phyloP scores from a whole-genome alignment of 2,113 vertebrate species.

The Pituophis catenifer region DNA sequence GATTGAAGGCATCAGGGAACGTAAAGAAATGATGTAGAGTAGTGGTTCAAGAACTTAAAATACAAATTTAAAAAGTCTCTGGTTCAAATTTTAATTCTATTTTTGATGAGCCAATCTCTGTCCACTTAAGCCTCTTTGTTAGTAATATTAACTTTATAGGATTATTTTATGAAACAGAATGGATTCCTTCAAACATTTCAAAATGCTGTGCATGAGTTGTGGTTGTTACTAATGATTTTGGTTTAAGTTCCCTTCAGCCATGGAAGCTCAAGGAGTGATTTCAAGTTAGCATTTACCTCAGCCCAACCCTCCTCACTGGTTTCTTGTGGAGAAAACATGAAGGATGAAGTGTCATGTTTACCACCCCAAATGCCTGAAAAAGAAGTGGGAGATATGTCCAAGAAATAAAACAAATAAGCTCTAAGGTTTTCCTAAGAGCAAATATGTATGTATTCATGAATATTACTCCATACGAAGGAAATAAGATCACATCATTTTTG shows the following conservation, averaged over 20 bases:
- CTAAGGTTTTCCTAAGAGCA: background rate
- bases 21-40: background rate
- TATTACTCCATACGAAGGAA: rapidly evolving
- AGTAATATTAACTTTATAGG: background rate
- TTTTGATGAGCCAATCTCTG: background rate
- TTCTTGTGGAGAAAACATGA: background rate
- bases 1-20: background rate
- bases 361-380: background rate
- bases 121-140: background rate
- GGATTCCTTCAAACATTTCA: background rate
- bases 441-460: too few relatives aligned
- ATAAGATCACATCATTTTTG: background rate
- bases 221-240: background rate
- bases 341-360: background rate
- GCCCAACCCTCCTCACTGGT: background rate
- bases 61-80: background rate
- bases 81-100: background rate
- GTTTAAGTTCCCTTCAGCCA: background rate
- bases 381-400: background rate
- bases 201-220: background rate
- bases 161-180: background rate
- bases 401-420: background rate
- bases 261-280: background rate
- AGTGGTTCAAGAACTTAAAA: background rate
- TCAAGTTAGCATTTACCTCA: background rate